Evolutionary conservation across 2,797 vertebrate genomes (phyloP).

Genomic region (Apodemus agrarius): DNA sequence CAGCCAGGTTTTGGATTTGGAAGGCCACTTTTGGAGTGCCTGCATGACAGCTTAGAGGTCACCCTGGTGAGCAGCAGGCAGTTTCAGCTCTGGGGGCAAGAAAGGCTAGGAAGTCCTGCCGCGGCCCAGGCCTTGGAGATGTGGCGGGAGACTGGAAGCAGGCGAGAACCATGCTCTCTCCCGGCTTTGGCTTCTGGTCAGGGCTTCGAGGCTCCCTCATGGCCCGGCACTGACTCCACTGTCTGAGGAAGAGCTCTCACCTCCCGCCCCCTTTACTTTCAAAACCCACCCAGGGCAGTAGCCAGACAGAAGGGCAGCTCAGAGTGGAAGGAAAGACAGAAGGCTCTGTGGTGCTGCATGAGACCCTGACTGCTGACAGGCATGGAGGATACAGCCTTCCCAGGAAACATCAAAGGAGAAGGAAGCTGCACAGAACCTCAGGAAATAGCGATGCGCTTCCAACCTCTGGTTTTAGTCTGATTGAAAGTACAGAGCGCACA

Average conservation of each 20-base stretch:
- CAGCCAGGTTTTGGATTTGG: not conserved
- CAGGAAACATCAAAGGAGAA: not conserved
- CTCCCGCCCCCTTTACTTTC: not conserved
- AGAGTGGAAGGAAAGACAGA: not conserved
- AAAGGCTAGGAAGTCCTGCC: not conserved
- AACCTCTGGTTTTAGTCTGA: not conserved
- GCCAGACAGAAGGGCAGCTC: not conserved
- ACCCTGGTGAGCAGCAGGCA: not conserved
- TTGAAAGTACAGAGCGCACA: not conserved
- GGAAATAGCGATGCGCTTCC: not conserved
- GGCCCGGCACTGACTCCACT: not conserved
- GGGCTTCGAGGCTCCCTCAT: not conserved
- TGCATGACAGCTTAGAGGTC: not conserved
- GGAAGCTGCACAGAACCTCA: not conserved
- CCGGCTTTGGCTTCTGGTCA: not conserved
- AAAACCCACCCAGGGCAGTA: not conserved
- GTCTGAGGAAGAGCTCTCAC: not conserved
- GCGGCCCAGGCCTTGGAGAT: not conserved
- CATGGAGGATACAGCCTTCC: not conserved
- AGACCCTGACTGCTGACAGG: not conserved
- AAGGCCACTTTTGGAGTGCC: not conserved
- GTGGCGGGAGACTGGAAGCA: not conserved
- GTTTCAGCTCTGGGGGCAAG: not conserved
- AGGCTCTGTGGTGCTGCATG: not conserved
- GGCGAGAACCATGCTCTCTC: not conserved